These are phyloP conservation scores for Ornithoptera alexandrae DNA, from an alignment of 2,888 invertebrate genomes.

Conservation along the genomic window DNA sequence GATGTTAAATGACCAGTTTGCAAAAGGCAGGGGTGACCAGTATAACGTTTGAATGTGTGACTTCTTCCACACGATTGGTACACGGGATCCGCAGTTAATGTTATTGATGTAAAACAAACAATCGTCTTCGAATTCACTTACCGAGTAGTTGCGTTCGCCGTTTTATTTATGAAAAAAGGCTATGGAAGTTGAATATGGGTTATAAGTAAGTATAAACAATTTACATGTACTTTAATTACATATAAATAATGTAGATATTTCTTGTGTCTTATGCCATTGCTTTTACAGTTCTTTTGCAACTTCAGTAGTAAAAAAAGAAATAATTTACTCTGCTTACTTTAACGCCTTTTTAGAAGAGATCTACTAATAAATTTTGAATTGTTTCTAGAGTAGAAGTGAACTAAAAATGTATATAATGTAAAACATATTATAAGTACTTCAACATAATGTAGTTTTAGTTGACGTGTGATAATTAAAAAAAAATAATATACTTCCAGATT, in stretches of 20 bases:
- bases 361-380: neutral
- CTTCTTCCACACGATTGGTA: conserved; percentile 29
- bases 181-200: conserved; percentile 13
- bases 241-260: neutral
- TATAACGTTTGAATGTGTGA: conserved; percentile 5
- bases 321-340: no score
- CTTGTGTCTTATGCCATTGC: no score
- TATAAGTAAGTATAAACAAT: conserved; percentile 21
- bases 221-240: neutral
- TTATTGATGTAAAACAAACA: conserved; percentile 35
- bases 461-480: neutral
- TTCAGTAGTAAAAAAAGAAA: no score
- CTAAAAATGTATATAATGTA: neutral
- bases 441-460: neutral
- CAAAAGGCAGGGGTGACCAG: conserved; percentile 30
- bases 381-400: neutral
- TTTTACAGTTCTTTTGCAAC: no score
- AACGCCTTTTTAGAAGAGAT: neutral
- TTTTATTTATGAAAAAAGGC: conserved; percentile 1
- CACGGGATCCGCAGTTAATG: conserved; percentile 13
- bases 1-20: conserved; percentile 35
- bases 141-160: conserved; percentile 7
- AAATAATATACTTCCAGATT: conserved; percentile 49
- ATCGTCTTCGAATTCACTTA: conserved; percentile 36
- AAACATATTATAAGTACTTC: neutral